Conservation (phyloP, 2,797 vertebrate species). For the Emydoidea blandingii region DNA sequence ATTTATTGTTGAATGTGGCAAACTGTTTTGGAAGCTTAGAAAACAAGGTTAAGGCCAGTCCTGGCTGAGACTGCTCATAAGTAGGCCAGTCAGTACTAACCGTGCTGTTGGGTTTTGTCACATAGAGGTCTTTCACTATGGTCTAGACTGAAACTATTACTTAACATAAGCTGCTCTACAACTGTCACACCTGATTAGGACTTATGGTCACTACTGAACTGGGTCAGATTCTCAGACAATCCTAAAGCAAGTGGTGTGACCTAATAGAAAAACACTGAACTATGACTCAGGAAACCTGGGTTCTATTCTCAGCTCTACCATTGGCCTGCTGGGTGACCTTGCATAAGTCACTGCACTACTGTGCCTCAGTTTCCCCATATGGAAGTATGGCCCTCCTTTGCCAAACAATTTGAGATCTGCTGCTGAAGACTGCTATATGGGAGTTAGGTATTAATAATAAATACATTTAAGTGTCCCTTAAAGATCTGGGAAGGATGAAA, state of each 20-base stretch:
- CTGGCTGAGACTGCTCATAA: background rate
- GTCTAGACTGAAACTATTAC: background rate
- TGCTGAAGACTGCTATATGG: background rate
- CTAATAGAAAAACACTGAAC: background rate
- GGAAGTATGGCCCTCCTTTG: background rate
- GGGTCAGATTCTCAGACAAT: background rate
- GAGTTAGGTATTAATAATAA: background rate
- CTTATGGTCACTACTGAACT: background rate
- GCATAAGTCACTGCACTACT: background rate
- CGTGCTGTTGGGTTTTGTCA: background rate
- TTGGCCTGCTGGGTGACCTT: accelerated
- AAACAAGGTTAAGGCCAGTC: background rate
- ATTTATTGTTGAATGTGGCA: background rate
- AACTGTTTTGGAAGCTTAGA: background rate
- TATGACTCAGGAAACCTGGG: background rate
- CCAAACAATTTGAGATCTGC: background rate
- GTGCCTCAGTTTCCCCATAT: background rate
- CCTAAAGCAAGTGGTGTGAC: background rate
- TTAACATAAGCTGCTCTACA: accelerated
- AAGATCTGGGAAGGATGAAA: background rate
- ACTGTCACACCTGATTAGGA: accelerated
- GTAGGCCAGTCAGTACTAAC: background rate
- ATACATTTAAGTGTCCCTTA: background rate
- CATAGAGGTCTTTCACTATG: background rate
- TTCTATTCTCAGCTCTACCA: background rate